Evolutionary conservation across 2,888 invertebrate genomes (phyloP).

Genomic region (Podabrus alpinus): DNA sequence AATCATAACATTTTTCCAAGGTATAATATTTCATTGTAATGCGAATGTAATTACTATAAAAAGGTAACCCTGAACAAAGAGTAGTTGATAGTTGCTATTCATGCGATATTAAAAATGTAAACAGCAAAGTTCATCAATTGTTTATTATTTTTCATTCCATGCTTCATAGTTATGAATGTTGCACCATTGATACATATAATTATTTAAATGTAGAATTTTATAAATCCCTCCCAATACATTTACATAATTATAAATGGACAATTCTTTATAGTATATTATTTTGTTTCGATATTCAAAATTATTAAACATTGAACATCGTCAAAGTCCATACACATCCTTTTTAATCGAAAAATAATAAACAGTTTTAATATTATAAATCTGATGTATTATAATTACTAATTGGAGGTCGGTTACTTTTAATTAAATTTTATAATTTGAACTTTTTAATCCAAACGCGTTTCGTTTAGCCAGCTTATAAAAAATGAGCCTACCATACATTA

Average conservation of each 20-base stretch:
- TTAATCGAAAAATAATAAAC: background rate
- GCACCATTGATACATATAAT: background rate
- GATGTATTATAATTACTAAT: background rate
- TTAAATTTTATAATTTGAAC: background rate
- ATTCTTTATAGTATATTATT: background rate
- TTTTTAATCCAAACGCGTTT: background rate
- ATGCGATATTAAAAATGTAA: background rate
- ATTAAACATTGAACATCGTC: background rate
- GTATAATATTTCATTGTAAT: background rate
- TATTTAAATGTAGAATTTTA: background rate
- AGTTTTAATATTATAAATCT: background rate
- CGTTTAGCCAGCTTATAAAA: too few species aligned
- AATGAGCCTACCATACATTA: too few species aligned
- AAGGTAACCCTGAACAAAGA: background rate
- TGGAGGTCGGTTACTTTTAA: background rate
- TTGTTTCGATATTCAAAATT: background rate
- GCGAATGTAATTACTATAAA: background rate
- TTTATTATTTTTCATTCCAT: background rate
- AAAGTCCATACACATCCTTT: background rate
- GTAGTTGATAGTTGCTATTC: background rate
- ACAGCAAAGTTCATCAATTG: background rate
- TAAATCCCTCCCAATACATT: background rate
- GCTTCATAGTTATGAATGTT: background rate
- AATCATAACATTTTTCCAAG: background rate
- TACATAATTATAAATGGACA: background rate